Base-by-base conservation (phyloP, 23 tunicate species). In the Styela clava region DNA sequence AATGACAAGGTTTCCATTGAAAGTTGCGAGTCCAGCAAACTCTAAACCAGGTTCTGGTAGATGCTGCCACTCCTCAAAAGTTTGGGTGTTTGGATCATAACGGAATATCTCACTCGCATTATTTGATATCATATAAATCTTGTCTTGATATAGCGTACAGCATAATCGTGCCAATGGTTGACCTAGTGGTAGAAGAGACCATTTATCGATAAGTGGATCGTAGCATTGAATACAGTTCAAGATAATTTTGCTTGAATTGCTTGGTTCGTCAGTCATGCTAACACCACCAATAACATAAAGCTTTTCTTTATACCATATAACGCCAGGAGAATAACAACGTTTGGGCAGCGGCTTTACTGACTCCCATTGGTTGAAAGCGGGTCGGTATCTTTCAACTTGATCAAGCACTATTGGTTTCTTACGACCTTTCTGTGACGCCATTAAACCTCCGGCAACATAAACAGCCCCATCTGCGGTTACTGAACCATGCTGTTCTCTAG, bases 281-380 rank as follows among this genome's bases (percentile, higher is more conserved):
- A 94, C 98, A 24, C 98, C 98, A 7, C 98, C 98, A 28, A 94
- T 94, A 72, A 94, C 94, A 73, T 94, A 88, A 65, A 93, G 69
- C 83, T 93, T 90, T 64, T 90, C 96, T 52, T 90, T 85, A 51
- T 85, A 85, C 2, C 89, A 85, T 1, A 90, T 64, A 23, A 90
- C 96, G 7, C 96, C 96, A 24, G 98, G 98, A 12, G 98, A 94
- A 51, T 94, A 94, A 74, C 98, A 94, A 44, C 91, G 73, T 79
- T 88, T 94, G 24, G 98, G 98, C 1, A 94, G 94, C 24, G 94
- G 85, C 31, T 88, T 88, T 36, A 94, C 98, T 52, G 84, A 73
- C 56, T 85, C 94, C 98, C 98, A 94, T 78, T 84, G 85, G 44
- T 88, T 86, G 79, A 73, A 87, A 26, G 69, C 82, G 30, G 98